Evolutionary conservation across 2,888 invertebrate species (phyloP), one percentile per base, ranked within the genome.

Genomic region (Cabera pusaria): DNA sequence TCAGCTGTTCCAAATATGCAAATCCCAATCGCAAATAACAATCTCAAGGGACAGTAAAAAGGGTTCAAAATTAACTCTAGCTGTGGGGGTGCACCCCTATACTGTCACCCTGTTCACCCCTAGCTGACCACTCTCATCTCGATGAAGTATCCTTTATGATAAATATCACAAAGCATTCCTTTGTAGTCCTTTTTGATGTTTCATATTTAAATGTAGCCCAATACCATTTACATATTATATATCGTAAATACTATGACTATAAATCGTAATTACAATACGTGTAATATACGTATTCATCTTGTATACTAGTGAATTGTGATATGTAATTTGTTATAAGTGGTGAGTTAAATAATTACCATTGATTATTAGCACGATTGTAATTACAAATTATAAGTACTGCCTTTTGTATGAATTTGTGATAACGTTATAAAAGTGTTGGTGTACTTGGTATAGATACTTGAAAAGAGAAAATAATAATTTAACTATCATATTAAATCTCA

Each of bases 91-190:
- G 24, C 36, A 36, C 28, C 44, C 47, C 43, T 38, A 29, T 6
- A n/a, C 19, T 14, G 0, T 9, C 42, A 43, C 44, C 52, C 39
- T 34, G 40, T 1, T 9, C 42, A 43, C 44, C 52, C 39, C 37
- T 43, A 29, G 29, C 21, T 33, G 44, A 39, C 40, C 47, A 47
- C 37, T 38, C 20, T 18, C 32, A 35, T 41, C 36, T 40, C 16
- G 35, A 27, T 40, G 34, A 43, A 36, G 33, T 10, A 18, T 28
- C 40, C 35, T 45, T 40, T 28, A 7, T 26, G 6, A 24, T 16
- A 24, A 18, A 17, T 10, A 5, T 17, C 6, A 9, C 20, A 18
- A 20, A 26, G n/a, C 32, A 20, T 27, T 26, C 27, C 27, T 18
- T 12, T 28, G 12, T 12, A 20, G 7, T 20, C 19, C 7, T 19